Evolutionary conservation across 2,113 vertebrate species (phyloP), one percentile per base, ranked within the genome.

Genomic region (Oxyruncus cristatus): DNA sequence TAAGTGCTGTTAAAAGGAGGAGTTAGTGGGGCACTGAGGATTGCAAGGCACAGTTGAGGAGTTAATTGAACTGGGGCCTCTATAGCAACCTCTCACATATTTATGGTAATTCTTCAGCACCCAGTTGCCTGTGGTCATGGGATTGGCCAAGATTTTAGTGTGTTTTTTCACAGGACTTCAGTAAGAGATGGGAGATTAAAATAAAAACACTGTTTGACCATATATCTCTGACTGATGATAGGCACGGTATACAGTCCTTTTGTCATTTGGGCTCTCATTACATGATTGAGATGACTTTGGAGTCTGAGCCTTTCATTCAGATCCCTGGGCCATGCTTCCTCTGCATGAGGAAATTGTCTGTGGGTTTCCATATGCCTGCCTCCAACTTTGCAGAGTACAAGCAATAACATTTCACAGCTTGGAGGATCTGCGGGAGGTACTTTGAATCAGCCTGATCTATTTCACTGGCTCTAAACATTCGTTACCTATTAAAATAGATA

Each of bases 51-150:
- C 14, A 9, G 35, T 10, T 58, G 30, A 17, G 37, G 11, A 72
- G 7, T 50, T 82, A 58, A 30, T 22, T 10, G 37, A 65, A 20
- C 46, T 62, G 52, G 2, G 9, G 5, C 61, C 3, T 7, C 35
- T 75, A 0, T 39, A 47, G 52, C 37, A 91, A 26, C 22, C 17
- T 80, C 6, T 74, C 3, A 15, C 0, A 0, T 32, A 13, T 74
- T 83, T 77, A 15, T 6, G 9, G 63, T 49, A 49, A 24, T 42
- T 90, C 52, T 85, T 63, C 37, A 44, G 66, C 37, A 62, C n/a
- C 4, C 42, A n/a, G 10, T 13, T 74, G 47, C 44, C 55, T 37
- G 20, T 63, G 17, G 19, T 59, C 3, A 0, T 12, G 7, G 14
- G 14, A 12, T 33, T 52, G 27, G 24, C 86, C 20, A 16, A 55